phyloP scores from a whole-genome alignment of 2,113 vertebrate species.

The Orycteropus afer region DNA sequence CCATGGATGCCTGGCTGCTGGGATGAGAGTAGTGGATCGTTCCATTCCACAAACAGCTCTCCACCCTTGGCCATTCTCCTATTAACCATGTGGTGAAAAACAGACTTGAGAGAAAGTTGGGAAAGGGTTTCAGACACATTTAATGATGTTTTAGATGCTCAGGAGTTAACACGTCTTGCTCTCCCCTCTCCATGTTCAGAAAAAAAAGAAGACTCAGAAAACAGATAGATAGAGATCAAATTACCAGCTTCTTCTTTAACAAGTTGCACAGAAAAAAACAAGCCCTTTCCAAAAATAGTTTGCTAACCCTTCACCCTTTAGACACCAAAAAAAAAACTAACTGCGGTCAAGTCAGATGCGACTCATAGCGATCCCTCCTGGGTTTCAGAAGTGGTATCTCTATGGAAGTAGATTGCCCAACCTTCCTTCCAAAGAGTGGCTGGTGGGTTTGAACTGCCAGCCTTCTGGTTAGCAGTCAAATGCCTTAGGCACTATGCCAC shows the following conservation, averaged over 20 bases:
- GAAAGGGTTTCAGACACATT: not conserved
- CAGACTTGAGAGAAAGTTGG: not conserved
- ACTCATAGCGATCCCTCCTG: too few species aligned
- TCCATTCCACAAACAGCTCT: not conserved
- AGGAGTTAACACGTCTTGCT: not conserved
- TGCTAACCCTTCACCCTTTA: not conserved
- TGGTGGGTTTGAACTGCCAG: too few species aligned
- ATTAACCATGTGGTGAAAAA: not conserved
- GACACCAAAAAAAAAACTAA: too few species aligned
- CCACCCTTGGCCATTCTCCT: not conserved
- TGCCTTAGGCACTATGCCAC: too few species aligned
- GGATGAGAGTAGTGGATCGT: accelerated
- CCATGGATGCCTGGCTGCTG: accelerated
- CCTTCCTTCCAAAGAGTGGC: too few species aligned
- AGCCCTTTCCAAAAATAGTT: not conserved
- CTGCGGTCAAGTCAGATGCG: too few species aligned
- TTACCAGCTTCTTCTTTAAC: not conserved
- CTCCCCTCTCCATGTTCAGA: not conserved
- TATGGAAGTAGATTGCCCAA: too few species aligned
- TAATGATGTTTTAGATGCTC: too few species aligned
- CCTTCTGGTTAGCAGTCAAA: too few species aligned
- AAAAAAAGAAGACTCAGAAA: not conserved
- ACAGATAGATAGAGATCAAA: not conserved
- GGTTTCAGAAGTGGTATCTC: too few species aligned
- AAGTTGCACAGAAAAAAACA: not conserved